Base-by-base conservation (phyloP, 2,797 vertebrate genomes). In the Cheirogaleus major region DNA sequence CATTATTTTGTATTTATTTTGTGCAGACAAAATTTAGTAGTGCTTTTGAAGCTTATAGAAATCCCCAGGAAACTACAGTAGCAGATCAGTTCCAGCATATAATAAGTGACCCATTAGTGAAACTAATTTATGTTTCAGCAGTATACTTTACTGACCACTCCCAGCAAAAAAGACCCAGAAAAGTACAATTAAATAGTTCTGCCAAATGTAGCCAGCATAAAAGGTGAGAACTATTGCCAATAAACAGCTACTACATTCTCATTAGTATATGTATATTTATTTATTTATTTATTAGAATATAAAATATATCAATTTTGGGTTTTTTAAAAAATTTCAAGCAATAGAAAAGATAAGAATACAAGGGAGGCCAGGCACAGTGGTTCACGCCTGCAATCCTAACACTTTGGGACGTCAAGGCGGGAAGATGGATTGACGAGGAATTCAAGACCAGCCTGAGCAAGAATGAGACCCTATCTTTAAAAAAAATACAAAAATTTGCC, bases 121-220 rank as follows among this genome's bases (percentile, higher is more conserved):
- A 93, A 93, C 35, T 75, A 89, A 92, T 25, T 75, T 95, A 65
- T 55, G n/a, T 38, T 75, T 70, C 13, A 95, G 52, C 10, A 89
- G 83, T n/a, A 76, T 1, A 89, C 35, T 63, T 95, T 69, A 89
- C 3, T 90, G 25, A 67, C 10, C 65, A 7, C 76, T n/a, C 50
- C 75, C 14, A 14, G 1, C 50, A 35, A 38, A 65, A 63, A 84
- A 10, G 41, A 67, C 38, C 48, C n/a, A 84, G 7, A 67, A 89
- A 89, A 82, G 4, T 75, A 87, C 55, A 65, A 82, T 63, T 75
- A 80, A 87, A 70, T 75, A 95, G 94, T 88, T 95, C 75, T 91
- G 25, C n/a, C 50, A 95, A 85, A 20, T 92, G 2, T 22, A 80
- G 27, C 14, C 35, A 91, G 73, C 32, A 82, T 81, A 91, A 89